phyloP scores from a whole-genome alignment of 1,140 invertebrate genomes.

The Drosophila biarmipes region DNA sequence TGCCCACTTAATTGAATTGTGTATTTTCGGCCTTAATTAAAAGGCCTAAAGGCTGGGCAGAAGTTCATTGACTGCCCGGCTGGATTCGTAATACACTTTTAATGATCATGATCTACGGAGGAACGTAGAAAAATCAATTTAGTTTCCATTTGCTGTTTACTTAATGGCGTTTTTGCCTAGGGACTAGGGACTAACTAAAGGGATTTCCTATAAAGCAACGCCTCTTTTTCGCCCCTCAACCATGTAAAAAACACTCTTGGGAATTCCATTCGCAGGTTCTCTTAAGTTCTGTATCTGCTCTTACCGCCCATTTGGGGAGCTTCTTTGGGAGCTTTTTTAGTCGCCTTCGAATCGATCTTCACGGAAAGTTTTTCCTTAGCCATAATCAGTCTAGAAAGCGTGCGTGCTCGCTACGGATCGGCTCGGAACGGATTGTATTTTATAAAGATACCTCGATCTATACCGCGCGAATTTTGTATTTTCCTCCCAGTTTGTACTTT shows the following conservation, averaged over 20 bases:
- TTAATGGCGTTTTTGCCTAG: slow-evolving; percentile 50
- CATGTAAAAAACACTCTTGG: slow-evolving; percentile 24
- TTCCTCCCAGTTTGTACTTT: slow-evolving; percentile 33
- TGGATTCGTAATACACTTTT: slow-evolving; percentile 47
- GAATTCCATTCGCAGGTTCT: slow-evolving; percentile 11
- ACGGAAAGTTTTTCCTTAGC: slow-evolving; percentile 63
- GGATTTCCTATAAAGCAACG: slow-evolving; percentile 3
- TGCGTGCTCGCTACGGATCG: slow-evolving; percentile 47
- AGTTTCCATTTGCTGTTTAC: slow-evolving; percentile 54
- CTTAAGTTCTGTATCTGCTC: slow-evolving; percentile 33
- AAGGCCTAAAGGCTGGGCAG: slow-evolving; percentile 13
- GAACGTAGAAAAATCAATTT: slow-evolving; percentile 54
- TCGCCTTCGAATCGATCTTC: slow-evolving; percentile 44
- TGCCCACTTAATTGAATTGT: slow-evolving; percentile 44
- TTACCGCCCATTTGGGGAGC: slow-evolving; percentile 25
- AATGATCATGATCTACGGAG: slow-evolving; percentile 38
- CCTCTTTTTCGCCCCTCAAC: neutral
- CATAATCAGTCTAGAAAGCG: slow-evolving; percentile 62
- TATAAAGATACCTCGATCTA: slow-evolving; percentile 16
- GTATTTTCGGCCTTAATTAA: slow-evolving; percentile 56
- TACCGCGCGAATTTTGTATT: slow-evolving; percentile 30
- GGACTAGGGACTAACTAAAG: slow-evolving; percentile 10
- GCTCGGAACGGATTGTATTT: slow-evolving; percentile 22
- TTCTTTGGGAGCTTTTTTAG: slow-evolving; percentile 48
- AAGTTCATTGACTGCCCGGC: slow-evolving; percentile 61